A percentile compares a stretch with the other conserved stretches of the same genome.
These are phyloP conservation scores for Cassiopea xamachana DNA, from an alignment of 30 jellyfish, hydroid and myxozoan species.

Conservation along the genomic window DNA sequence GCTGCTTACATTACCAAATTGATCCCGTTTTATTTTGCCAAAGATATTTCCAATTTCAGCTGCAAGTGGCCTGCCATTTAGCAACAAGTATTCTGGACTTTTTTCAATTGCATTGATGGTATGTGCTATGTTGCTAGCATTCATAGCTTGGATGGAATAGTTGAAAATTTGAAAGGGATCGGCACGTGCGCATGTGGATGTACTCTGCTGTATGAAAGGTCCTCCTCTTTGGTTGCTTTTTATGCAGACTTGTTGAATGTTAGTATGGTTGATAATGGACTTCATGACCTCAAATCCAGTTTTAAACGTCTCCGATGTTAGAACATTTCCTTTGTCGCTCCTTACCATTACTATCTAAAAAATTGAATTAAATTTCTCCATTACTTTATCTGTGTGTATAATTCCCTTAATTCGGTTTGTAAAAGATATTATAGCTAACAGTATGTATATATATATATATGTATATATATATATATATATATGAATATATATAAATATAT, in stretches of 20 bases:
- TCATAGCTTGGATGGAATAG: slow-evolving; percentile 21
- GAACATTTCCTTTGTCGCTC: not conserved
- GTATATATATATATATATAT: too few species aligned
- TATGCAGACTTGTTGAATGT: slow-evolving; percentile 15
- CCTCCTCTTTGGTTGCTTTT: not conserved
- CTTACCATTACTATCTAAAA: slow-evolving; percentile 13
- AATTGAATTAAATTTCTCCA: too few species aligned
- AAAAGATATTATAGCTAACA: too few species aligned
- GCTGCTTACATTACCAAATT: not conserved
- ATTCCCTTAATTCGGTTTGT: too few species aligned
- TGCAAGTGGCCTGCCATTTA: slow-evolving; percentile 37
- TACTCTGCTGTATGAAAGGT: slow-evolving; percentile 8
- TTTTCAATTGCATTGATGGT: not conserved
- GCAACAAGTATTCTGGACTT: slow-evolving; percentile 14
- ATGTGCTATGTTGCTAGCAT: not conserved
- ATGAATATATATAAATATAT: too few species aligned
- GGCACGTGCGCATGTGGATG: slow-evolving; percentile 18
- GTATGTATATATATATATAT: too few species aligned
- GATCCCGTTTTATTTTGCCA: slow-evolving; percentile 10
- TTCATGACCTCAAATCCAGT: slow-evolving; percentile 16
- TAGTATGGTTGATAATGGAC: slow-evolving; percentile 18
- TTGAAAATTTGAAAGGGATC: slow-evolving; percentile 48
- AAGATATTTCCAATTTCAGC: not conserved
- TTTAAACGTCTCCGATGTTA: slow-evolving; percentile 6
- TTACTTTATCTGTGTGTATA: too few species aligned